Conservation (phyloP, 1,140 invertebrate genomes). For the Steinernema khuongi region DNA sequence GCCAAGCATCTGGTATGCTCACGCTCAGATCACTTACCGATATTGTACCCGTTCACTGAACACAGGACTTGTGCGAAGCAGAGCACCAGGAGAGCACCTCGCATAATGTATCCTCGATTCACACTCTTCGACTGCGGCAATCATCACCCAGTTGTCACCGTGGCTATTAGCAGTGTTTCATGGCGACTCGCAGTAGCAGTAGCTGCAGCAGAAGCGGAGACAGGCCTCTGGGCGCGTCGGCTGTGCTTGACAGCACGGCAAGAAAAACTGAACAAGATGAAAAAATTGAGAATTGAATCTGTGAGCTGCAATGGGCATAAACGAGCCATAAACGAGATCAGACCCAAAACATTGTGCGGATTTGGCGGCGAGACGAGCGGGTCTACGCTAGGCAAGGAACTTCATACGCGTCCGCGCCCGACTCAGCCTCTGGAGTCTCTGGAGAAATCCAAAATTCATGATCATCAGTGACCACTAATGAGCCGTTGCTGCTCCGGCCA, state of each 20-base stretch:
- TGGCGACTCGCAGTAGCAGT: not conserved
- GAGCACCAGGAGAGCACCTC: not conserved
- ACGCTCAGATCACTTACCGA: not conserved
- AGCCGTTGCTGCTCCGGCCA: constrained; percentile 12
- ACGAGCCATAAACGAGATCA: constrained; percentile 5
- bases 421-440: constrained; percentile 11
- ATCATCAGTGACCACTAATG: constrained; percentile 6
- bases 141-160: not conserved
- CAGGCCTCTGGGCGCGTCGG: not conserved
- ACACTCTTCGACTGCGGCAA: not conserved
- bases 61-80: not conserved
- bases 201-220: not conserved
- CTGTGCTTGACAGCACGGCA: not conserved
- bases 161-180: not conserved
- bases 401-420: not conserved
- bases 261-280: not conserved
- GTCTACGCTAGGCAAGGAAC: not conserved
- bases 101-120: not conserved
- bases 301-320: not conserved
- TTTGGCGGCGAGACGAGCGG: not conserved
- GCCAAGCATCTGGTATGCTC: not conserved
- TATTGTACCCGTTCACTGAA: not conserved
- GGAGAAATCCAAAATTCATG: constrained; percentile 62
- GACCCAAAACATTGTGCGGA: not conserved
- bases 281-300: not conserved